These are phyloP conservation scores for Himalopsyche kuldschensis DNA, from an alignment of 2,888 invertebrate species.

Conservation along the genomic window DNA sequence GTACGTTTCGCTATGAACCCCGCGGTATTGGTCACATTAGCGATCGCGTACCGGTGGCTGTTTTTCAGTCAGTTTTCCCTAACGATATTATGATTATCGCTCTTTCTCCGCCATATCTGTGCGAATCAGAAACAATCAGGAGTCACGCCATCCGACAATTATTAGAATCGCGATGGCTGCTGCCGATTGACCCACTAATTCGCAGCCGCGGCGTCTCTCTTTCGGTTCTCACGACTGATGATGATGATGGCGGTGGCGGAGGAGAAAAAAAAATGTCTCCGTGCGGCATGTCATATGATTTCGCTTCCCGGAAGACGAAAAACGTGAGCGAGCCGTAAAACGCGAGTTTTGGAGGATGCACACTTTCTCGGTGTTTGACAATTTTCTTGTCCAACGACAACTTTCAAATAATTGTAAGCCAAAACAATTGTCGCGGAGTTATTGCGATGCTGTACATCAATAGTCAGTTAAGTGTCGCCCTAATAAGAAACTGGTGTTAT, in stretches of 20 bases:
- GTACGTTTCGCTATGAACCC: neutral
- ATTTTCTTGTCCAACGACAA: neutral
- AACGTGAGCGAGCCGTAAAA: neutral
- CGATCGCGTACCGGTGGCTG: neutral
- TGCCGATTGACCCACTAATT: slow-evolving; percentile 3
- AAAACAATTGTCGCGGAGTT: too few relatives aligned
- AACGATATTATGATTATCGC: neutral
- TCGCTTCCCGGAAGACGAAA: neutral
- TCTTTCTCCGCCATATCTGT: neutral
- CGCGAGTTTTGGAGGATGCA: neutral
- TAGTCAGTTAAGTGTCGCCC: too few relatives aligned
- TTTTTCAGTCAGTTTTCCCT: neutral
- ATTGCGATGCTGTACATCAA: too few relatives aligned
- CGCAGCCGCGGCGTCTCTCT: neutral
- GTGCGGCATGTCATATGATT: neutral
- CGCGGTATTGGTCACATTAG: neutral
- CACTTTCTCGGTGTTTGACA: neutral
- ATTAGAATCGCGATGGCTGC: neutral
- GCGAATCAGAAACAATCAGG: neutral
- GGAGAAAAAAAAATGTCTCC: neutral
- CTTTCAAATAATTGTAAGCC: neutral
- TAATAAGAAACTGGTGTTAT: too few relatives aligned
- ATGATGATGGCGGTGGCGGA: neutral
- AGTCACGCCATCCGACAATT: slow-evolving; percentile 15
- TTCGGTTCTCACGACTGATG: neutral